A percentile compares a stretch with the other conserved stretches of the same genome.
phyloP scores from a whole-genome alignment of 2,888 invertebrate genomes.

The Acanthosepion pharaonis region DNA sequence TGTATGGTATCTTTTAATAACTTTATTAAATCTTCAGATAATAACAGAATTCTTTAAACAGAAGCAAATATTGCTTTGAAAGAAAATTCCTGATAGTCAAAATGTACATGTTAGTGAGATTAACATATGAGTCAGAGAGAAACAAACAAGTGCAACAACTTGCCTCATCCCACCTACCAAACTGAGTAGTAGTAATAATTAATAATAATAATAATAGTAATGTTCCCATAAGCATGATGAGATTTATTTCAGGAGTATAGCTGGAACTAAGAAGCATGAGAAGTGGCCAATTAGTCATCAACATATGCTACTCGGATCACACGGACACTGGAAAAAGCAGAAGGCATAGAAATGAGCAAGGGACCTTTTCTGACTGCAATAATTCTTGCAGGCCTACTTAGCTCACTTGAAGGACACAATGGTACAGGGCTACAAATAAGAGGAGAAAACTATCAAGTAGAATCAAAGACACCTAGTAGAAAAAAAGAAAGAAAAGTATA shows the following conservation, averaged over 20 bases:
- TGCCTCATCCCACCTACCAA: no score
- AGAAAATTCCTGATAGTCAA: background rate
- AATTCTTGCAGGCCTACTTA: background rate
- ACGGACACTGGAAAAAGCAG: background rate
- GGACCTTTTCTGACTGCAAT: background rate
- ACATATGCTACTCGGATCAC: background rate
- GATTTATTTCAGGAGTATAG: background rate
- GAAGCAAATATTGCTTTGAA: background rate
- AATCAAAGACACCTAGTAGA: no score
- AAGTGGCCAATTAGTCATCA: background rate
- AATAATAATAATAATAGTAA: background rate
- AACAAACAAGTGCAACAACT: background rate
- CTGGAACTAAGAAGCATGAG: background rate
- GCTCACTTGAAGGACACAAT: background rate
- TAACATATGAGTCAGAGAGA: background rate
- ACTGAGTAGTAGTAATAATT: background rate
- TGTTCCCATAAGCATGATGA: background rate
- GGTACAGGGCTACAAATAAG: background rate
- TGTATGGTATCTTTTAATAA: no score
- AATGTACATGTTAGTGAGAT: background rate
- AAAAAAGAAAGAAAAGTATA: no score
- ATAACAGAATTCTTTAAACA: background rate
- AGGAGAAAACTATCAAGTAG: no score
- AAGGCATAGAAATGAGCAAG: background rate
- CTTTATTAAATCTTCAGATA: no score